Evolutionary conservation across 2,888 invertebrate genomes (phyloP).

Genomic region (Carcina quercana): DNA sequence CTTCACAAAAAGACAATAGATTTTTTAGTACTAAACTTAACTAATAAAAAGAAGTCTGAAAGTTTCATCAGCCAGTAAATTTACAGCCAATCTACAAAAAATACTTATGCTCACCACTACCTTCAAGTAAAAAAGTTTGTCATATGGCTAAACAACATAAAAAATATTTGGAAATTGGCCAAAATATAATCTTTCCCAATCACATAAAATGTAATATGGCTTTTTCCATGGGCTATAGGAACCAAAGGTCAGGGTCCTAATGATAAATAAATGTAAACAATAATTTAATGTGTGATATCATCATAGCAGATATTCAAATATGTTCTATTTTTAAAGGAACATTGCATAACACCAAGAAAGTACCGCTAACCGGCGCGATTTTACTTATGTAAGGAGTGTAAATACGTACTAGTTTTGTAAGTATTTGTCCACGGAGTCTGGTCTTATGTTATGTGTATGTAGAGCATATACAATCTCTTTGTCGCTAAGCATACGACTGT

Average conservation of each 20-base stretch:
- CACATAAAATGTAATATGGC: not conserved
- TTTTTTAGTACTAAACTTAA: too few species aligned
- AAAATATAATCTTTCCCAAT: too few species aligned
- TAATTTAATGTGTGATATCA: conserved; percentile 13
- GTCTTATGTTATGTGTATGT: conserved; percentile 95
- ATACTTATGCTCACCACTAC: too few species aligned
- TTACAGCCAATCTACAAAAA: too few species aligned
- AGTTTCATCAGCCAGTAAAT: too few species aligned
- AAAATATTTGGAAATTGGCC: too few species aligned
- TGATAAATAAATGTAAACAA: conserved; percentile 30
- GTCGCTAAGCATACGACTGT: conserved; percentile 96
- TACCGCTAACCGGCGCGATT: conserved; percentile 18
- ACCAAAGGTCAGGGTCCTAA: conserved; percentile 32
- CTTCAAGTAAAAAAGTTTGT: too few species aligned
- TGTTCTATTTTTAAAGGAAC: conserved; percentile 50
- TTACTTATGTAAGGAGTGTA: conserved; percentile 23
- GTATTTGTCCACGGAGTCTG: conserved; percentile 91
- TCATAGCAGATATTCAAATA: conserved; percentile 14
- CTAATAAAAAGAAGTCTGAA: too few species aligned
- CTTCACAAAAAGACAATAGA: too few species aligned
- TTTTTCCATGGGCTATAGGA: conserved; percentile 6
- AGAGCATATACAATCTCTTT: conserved; percentile 97
- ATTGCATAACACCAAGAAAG: conserved; percentile 51
- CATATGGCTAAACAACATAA: too few species aligned
- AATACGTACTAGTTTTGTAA: conserved; percentile 91